Percentiles rank a stretch among this genome's conserved stretches.
phyloP scores from a whole-genome alignment of 2,888 invertebrate species.

The Pheosia gnoma region DNA sequence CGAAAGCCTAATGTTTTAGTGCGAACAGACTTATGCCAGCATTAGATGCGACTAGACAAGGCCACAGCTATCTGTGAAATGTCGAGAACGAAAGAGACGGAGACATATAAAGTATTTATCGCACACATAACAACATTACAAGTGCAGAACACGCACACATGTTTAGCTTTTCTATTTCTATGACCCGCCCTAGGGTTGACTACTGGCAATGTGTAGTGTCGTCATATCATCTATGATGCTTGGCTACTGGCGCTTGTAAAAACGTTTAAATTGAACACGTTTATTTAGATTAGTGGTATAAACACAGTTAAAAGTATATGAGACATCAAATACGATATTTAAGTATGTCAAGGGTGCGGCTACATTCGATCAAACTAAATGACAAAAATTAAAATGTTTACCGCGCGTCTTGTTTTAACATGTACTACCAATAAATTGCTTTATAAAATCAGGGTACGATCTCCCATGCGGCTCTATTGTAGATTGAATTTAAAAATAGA shows the following conservation, averaged over 20 bases:
- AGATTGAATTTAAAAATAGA: no score
- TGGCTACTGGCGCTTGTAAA: constrained; percentile 57
- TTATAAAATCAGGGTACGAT: no score
- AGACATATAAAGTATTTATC: constrained; percentile 79
- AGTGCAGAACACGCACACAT: constrained; percentile 77
- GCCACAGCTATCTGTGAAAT: constrained; percentile 84
- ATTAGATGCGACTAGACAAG: constrained; percentile 85
- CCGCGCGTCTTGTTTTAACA: background rate
- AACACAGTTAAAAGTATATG: constrained; percentile 31
- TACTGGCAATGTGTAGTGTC: constrained; percentile 34
- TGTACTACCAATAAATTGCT: background rate
- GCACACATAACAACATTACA: constrained; percentile 77
- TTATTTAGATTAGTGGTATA: constrained; percentile 34
- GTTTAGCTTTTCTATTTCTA: constrained; percentile 77
- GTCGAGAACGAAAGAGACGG: constrained; percentile 83
- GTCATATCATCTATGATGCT: no score
- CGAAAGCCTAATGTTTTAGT: constrained; percentile 42
- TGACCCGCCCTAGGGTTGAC: constrained; percentile 70
- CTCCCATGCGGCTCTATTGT: no score
- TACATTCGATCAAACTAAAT: constrained; percentile 15
- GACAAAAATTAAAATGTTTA: background rate
- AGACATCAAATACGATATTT: constrained; percentile 35
- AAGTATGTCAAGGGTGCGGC: constrained; percentile 43
- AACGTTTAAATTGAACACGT: constrained; percentile 46
- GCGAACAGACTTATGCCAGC: constrained; percentile 79